Base-by-base conservation (phyloP, 1,140 invertebrate species). In the Potamilus streckersoni region DNA sequence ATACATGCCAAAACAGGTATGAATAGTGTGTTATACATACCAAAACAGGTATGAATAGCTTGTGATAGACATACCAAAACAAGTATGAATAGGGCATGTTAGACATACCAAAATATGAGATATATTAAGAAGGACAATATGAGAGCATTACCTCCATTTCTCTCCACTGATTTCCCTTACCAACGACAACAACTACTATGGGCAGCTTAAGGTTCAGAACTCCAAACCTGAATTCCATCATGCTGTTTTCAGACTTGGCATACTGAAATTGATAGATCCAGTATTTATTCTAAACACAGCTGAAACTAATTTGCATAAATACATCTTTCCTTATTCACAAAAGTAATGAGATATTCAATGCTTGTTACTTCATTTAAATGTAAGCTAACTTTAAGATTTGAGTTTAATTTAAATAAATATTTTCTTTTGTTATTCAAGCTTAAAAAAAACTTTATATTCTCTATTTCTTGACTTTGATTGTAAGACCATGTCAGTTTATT, bases 141-240 rank as follows among this genome's bases (percentile, higher is more conserved):
- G 38, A 38, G 4, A 71, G 5, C 56, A 55, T 79, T 73, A 87
- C 87, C 84, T 87, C 87, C n/a, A 85, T 84, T 59, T 79, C 31
- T 58, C 85, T 85, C 86, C 87, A 89, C 27, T 79, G 76, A 60
- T 70, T 74, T 14, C 86, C 86, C 20, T 83, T 88, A 6, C 87
- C 87, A 57, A 88, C 85, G 2, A 86, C 73, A 57, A 73, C 84
- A 8, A 87, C 69, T 14, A 89, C 74, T n/a, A 86, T 59, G 14
- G 87, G 87, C 14, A 86, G 75, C 15, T 81, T 70, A 31, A 89
- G 75, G 57, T 80, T 85, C 57, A 85, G 71, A 19, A 87, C 81
- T 8, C 83, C 87, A 85, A 89, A 89, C 60, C 87, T 67, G 19
- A 87, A 76, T 73, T 89, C 87, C 86, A 87, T 89, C 84, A 88